phyloP scores from a whole-genome alignment of 1,140 invertebrate genomes.

The Rhopalosiphum maidis region DNA sequence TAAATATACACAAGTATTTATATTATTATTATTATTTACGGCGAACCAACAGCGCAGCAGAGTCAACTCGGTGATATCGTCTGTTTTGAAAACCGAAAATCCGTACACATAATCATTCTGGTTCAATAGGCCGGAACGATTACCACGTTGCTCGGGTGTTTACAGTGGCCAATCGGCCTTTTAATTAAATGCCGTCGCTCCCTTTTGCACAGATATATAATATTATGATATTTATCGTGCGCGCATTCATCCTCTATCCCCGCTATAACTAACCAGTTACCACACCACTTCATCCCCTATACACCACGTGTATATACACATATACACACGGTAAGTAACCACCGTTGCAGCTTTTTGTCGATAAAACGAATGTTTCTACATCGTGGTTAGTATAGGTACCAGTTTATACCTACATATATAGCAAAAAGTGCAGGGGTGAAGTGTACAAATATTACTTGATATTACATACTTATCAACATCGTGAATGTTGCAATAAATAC shows the following conservation, averaged over 20 bases:
- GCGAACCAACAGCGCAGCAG: neutral
- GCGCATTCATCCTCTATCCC: neutral
- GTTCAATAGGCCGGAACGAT: conserved; percentile 52
- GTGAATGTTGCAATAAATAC: neutral
- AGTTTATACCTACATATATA: neutral
- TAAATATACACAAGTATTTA: neutral
- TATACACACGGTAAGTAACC: neutral
- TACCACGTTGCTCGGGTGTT: neutral
- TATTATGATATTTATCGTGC: conserved; percentile 18
- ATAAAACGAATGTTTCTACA: neutral
- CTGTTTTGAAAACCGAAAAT: conserved; percentile 39
- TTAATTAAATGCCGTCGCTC: conserved; percentile 44
- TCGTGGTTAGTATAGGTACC: neutral
- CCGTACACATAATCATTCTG: conserved; percentile 44
- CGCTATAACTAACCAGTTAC: neutral
- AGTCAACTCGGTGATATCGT: neutral
- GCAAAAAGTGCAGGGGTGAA: neutral
- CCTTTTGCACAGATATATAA: conserved; percentile 22
- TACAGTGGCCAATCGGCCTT: conserved; percentile 35
- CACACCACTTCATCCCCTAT: neutral
- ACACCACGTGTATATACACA: neutral
- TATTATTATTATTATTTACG: neutral
- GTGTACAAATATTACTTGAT: neutral
- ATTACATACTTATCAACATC: neutral
- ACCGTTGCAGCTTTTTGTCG: neutral